Evolutionary conservation across 2,888 invertebrate species (phyloP).

Genomic region (Lepas anatifera): DNA sequence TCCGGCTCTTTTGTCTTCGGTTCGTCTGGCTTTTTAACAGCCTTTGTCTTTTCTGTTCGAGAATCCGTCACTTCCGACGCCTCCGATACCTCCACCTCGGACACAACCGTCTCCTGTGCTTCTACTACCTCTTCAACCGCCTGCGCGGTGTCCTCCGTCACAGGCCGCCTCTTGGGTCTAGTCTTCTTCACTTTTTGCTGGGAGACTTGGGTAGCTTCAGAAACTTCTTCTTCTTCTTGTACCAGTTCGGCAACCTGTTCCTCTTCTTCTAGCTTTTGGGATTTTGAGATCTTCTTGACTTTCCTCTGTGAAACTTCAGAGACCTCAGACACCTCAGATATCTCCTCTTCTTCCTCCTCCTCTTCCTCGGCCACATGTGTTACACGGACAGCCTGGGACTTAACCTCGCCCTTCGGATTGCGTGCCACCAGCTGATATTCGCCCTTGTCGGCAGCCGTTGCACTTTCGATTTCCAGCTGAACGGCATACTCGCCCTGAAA

Average conservation of each 20-base stretch:
- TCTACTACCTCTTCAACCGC: no score
- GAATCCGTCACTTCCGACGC: no score
- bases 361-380: conserved; percentile 70
- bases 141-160: no score
- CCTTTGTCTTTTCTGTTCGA: neutral
- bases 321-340: conserved; percentile 18
- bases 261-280: conserved; percentile 23
- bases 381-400: conserved; percentile 75
- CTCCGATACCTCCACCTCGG: no score
- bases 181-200: conserved; percentile 16
- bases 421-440: conserved; percentile 79
- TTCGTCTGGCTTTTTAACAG: conserved; percentile 14
- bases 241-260: neutral
- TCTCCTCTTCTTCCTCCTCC: conserved; percentile 37
- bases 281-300: no score
- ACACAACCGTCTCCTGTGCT: no score
- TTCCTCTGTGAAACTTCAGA: conserved; percentile 17
- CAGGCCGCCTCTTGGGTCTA: no score
- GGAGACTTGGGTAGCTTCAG: neutral
- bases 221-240: conserved; percentile 4
- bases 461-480: conserved; percentile 77
- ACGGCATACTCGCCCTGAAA: conserved; percentile 72
- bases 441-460: conserved; percentile 68
- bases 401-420: conserved; percentile 85
- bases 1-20: neutral